These are phyloP conservation scores for Hypsopygia costalis DNA, from an alignment of 2,888 invertebrate species.

Conservation along the genomic window DNA sequence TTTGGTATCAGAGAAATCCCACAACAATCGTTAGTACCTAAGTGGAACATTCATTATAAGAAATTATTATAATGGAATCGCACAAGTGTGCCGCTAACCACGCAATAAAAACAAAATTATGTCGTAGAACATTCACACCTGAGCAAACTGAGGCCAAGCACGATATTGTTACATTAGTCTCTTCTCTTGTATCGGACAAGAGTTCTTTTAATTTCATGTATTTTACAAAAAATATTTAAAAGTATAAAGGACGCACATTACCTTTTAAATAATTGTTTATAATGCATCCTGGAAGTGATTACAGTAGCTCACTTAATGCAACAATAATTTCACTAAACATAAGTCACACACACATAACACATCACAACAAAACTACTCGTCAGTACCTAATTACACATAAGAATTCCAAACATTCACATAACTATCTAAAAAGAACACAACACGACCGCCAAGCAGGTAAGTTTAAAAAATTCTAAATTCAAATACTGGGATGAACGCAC, in stretches of 20 bases:
- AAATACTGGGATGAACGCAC: constrained; percentile 41
- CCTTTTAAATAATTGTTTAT: constrained; percentile 72
- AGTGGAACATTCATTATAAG: constrained; percentile 16
- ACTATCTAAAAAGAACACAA: constrained; percentile 20
- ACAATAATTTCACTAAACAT: constrained; percentile 32
- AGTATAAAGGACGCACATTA: constrained; percentile 26
- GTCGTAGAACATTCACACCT: constrained; percentile 27
- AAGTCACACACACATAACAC: constrained; percentile 19
- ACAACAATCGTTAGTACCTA: constrained; percentile 13
- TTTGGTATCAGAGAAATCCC: constrained; percentile 12
- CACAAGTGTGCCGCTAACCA: constrained; percentile 17
- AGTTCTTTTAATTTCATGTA: not conserved
- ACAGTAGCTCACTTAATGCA: constrained; percentile 38
- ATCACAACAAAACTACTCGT: constrained; percentile 12
- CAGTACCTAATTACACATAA: constrained; percentile 19
- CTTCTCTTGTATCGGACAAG: not conserved
- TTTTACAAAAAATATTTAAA: constrained; percentile 3
- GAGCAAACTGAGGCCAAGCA: constrained; percentile 26
- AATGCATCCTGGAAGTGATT: constrained; percentile 59
- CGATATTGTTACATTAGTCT: constrained; percentile 14
- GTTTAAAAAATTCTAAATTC: constrained; percentile 55
- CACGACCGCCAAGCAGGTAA: constrained; percentile 47
- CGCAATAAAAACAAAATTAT: constrained; percentile 24
- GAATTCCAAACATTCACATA: constrained; percentile 25
- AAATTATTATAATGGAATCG: constrained; percentile 22